Percentiles rank a stretch among this genome's conserved stretches.
Evolutionary conservation across 2,888 invertebrate genomes (phyloP).

Genomic region (Protophormia terraenovae): DNA sequence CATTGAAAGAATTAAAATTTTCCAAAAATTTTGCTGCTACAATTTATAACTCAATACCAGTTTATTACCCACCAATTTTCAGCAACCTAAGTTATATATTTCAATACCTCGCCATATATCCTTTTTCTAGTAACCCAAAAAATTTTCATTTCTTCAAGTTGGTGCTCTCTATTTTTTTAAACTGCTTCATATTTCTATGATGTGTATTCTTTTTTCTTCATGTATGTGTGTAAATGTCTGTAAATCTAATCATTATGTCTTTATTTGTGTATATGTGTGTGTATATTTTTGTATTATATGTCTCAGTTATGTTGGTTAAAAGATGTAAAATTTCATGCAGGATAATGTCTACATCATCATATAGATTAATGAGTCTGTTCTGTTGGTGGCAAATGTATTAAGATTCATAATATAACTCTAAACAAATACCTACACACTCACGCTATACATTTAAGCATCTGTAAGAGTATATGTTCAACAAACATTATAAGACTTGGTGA

Average conservation of each 20-base stretch:
- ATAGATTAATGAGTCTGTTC: conserved; percentile 51
- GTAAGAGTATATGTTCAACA: neutral
- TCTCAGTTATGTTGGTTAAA: conserved; percentile 2
- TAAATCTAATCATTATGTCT: neutral
- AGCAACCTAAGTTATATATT: neutral
- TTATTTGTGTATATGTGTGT: neutral
- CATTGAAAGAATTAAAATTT: too few relatives aligned
- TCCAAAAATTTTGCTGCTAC: too few relatives aligned
- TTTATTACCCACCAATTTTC: neutral
- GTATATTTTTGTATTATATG: too few relatives aligned
- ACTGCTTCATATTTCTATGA: neutral
- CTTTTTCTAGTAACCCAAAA: too few relatives aligned
- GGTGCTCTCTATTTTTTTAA: neutral
- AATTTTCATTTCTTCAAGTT: too few relatives aligned
- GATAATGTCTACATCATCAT: conserved; percentile 52
- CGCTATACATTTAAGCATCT: neutral
- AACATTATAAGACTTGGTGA: conserved; percentile 24
- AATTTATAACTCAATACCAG: too few relatives aligned
- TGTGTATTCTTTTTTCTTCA: neutral
- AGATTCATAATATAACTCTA: conserved; percentile 43
- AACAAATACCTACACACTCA: neutral
- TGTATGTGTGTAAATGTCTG: neutral
- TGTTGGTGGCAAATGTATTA: conserved; percentile 31
- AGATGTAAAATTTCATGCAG: conserved; percentile 33
- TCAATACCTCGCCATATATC: neutral